These are phyloP conservation scores for Notarius quadriscutis DNA, from an alignment of 2,113 vertebrate genomes.

Conservation along the genomic window DNA sequence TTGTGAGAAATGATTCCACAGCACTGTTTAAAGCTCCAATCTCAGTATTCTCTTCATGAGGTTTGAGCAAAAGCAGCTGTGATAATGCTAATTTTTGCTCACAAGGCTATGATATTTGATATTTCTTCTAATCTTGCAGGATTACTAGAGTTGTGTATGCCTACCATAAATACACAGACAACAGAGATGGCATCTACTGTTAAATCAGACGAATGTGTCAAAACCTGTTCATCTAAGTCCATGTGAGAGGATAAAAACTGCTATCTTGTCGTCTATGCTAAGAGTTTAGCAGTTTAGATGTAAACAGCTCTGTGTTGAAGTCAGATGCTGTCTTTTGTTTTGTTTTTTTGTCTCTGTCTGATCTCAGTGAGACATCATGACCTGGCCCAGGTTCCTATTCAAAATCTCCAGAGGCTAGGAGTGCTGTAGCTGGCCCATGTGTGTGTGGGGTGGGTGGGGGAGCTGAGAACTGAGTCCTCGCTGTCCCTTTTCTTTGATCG, in stretches of 20 bases:
- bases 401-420: background rate
- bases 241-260: background rate
- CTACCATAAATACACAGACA: background rate
- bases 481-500: conserved; percentile 27
- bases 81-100: background rate
- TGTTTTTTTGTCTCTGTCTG: background rate
- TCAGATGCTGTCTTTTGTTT: background rate
- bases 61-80: background rate
- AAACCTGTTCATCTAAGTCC: background rate
- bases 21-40: background rate
- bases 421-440: background rate
- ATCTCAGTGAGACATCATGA: background rate
- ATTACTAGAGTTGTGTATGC: background rate
- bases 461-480: background rate
- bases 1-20: background rate
- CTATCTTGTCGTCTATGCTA: background rate
- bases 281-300: background rate
- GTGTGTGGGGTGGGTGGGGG: background rate
- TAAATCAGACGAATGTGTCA: background rate
- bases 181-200: background rate
- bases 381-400: background rate
- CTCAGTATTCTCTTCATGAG: background rate
- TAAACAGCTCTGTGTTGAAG: too few relatives aligned
- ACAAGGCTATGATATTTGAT: background rate
- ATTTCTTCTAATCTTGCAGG: background rate